Evolutionary conservation across 2,113 vertebrate genomes (phyloP).

Genomic region (Atractosteus spatula): DNA sequence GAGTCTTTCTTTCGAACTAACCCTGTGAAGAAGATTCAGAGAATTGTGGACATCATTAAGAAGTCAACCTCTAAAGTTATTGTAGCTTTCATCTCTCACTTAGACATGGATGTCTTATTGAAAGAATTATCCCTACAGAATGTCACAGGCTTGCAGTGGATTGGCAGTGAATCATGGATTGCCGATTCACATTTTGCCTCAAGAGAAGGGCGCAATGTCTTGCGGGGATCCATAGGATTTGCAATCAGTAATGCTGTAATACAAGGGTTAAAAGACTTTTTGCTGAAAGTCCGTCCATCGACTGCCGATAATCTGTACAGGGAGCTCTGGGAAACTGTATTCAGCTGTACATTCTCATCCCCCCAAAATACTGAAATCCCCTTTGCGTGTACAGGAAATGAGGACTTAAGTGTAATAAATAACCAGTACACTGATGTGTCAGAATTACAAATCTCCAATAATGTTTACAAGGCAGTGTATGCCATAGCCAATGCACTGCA

Average conservation of each 20-base stretch:
- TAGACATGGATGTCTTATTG: constrained; percentile 51
- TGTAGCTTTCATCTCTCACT: constrained; percentile 48
- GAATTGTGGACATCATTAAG: constrained; percentile 51
- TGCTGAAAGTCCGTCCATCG: constrained; percentile 49
- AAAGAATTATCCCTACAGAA: constrained; percentile 49
- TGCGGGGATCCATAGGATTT: constrained; percentile 61
- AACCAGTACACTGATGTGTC: constrained; percentile 65
- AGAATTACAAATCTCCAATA: constrained; percentile 57
- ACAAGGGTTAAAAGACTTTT: constrained; percentile 55
- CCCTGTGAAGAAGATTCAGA: constrained; percentile 43
- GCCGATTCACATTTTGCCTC: constrained; percentile 48
- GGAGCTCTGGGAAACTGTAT: constrained; percentile 58
- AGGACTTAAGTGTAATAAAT: constrained; percentile 44
- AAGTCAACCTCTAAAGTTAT: constrained; percentile 58
- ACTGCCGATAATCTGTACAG: constrained; percentile 45
- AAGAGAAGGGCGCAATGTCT: constrained; percentile 41
- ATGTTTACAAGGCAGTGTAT: constrained; percentile 66
- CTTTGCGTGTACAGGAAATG: constrained; percentile 49
- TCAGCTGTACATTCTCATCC: constrained; percentile 45
- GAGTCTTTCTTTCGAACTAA: constrained; percentile 55
- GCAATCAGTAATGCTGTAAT: constrained; percentile 55
- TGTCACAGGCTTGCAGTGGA: constrained; percentile 63
- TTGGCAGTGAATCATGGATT: constrained; percentile 63
- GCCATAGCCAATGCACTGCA: constrained; percentile 59
- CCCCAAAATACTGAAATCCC: background rate